phyloP scores from a whole-genome alignment of 2,113 vertebrate genomes.

The Otocyon megalotis region DNA sequence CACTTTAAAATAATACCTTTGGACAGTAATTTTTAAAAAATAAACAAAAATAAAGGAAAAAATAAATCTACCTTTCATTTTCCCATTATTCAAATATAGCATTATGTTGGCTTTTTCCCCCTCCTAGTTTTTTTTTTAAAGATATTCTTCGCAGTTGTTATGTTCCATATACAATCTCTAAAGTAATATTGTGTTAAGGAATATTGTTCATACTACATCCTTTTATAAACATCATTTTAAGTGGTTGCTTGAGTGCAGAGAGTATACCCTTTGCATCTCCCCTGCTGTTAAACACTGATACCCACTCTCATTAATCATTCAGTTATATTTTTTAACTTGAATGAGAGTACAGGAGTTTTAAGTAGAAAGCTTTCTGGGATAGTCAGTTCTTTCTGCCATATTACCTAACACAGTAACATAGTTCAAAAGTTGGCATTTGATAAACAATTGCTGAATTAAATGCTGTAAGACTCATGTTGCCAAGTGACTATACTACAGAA shows the following conservation, averaged over 20 bases:
- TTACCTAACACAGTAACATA: neutral
- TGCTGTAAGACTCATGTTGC: neutral
- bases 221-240: conserved; percentile 34
- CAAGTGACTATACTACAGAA: neutral
- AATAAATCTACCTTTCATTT: neutral
- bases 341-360: neutral
- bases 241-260: neutral
- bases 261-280: neutral
- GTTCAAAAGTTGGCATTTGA: neutral
- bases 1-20: conserved; percentile 11
- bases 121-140: neutral
- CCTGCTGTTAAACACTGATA: conserved; percentile 60
- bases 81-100: neutral
- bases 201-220: neutral
- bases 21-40: neutral
- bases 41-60: neutral
- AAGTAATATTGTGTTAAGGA: conserved; percentile 58
- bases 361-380: neutral
- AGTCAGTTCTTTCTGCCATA: neutral
- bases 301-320: neutral
- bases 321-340: conserved; percentile 21
- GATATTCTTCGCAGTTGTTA: neutral
- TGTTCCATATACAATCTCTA: neutral
- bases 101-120: neutral
- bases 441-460: neutral